Conservation (phyloP, 2,113 vertebrate genomes). For the Myanophis thanlyinensis region DNA sequence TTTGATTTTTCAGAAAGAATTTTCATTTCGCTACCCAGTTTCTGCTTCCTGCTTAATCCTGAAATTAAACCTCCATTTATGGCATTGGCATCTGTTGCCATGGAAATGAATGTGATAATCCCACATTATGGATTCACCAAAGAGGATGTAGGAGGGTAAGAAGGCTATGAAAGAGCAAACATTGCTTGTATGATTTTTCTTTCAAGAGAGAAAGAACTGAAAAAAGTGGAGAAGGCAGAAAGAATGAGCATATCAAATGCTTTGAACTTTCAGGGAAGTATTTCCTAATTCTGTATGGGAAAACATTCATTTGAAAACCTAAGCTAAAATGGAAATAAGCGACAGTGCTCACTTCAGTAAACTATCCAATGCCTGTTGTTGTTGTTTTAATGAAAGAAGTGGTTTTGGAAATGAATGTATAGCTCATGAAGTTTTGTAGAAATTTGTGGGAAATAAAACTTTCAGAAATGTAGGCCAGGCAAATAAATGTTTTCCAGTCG, state of each 20-base stretch:
- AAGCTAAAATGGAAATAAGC: not conserved
- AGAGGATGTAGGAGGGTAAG: not conserved
- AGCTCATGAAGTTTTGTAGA: not conserved
- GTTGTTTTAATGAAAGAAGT: not conserved
- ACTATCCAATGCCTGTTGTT: not conserved
- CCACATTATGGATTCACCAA: constrained; percentile 11
- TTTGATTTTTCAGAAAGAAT: constrained; percentile 35
- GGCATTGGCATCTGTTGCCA: constrained; percentile 44
- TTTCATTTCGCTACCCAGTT: constrained; percentile 25
- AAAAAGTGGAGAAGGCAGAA: not conserved
- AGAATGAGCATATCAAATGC: not conserved
- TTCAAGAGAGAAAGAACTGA: not conserved
- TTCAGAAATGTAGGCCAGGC: not conserved
- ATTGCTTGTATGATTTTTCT: not conserved
- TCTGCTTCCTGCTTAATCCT: constrained; percentile 40
- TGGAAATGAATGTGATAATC: constrained; percentile 36
- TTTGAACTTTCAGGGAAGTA: not conserved
- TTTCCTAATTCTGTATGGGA: not conserved
- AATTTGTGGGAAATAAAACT: not conserved
- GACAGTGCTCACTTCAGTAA: not conserved
- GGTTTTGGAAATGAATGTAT: not conserved
- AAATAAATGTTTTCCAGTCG: not conserved
- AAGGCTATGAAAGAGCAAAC: not conserved
- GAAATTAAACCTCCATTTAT: constrained; percentile 43
- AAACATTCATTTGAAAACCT: not conserved